These are phyloP conservation scores for Ephydatia muelleri DNA, from an alignment of 37 sponge, comb jelly and placozoan species.

Conservation along the genomic window DNA sequence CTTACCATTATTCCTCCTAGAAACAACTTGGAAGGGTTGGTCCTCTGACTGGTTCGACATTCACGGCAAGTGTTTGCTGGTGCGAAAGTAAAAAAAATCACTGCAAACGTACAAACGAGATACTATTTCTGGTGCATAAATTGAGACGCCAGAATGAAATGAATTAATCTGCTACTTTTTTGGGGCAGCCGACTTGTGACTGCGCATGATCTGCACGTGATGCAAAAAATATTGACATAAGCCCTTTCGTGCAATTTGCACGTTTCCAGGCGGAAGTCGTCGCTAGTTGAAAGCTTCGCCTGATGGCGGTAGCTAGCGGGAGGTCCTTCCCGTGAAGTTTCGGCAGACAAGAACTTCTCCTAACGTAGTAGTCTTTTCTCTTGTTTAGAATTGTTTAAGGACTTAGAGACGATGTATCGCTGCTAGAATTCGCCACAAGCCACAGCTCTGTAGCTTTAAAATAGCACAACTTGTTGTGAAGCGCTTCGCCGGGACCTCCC, in stretches of 20 bases:
- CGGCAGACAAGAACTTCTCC: constrained; percentile 1
- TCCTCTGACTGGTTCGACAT: constrained; percentile 23
- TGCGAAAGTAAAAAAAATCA: not conserved
- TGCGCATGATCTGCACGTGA: constrained; percentile 1
- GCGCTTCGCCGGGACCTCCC: constrained; percentile 4
- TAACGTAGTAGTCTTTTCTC: not conserved
- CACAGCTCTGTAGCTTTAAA: constrained; percentile 1
- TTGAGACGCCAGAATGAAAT: not conserved
- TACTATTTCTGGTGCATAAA: not conserved
- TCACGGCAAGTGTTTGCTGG: not conserved
- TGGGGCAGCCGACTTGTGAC: not conserved
- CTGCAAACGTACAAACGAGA: not conserved
- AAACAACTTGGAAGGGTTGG: constrained; percentile 46
- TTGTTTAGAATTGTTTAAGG: not conserved
- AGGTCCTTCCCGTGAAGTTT: not conserved
- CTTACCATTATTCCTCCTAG: not conserved
- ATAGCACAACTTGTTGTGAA: constrained; percentile 1
- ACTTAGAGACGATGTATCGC: not conserved
- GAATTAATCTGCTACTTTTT: not conserved
- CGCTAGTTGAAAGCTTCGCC: constrained; percentile 1
- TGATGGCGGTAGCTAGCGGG: constrained; percentile 1
- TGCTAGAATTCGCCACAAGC: not conserved
- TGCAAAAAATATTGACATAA: not conserved
- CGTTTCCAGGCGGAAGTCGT: not conserved
- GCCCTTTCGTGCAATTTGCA: not conserved